These are phyloP conservation scores for Drosophila oshimai DNA, from an alignment of 1,140 invertebrate genomes.

Conservation along the genomic window DNA sequence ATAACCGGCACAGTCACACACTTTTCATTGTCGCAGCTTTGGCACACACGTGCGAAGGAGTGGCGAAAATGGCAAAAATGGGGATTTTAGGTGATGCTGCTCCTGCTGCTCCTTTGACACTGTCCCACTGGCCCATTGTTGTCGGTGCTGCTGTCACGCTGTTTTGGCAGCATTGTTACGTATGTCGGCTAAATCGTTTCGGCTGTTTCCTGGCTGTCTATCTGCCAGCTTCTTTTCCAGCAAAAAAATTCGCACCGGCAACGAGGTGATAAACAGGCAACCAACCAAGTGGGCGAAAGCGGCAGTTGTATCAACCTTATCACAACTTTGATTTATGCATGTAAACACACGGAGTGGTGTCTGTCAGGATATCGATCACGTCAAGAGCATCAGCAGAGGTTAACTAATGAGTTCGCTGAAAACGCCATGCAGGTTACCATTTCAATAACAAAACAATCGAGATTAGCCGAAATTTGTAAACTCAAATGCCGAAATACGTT, in stretches of 20 bases:
- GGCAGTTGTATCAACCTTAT: constrained; percentile 71
- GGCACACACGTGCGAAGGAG: constrained; percentile 64
- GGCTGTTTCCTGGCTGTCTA: constrained; percentile 31
- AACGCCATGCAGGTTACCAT: background rate
- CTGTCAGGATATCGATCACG: constrained; percentile 25
- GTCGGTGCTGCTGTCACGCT: constrained; percentile 60
- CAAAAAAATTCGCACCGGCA: constrained; percentile 39
- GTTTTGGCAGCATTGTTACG: constrained; percentile 75
- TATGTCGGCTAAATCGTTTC: constrained; percentile 51
- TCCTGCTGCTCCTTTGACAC: background rate
- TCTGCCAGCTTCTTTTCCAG: constrained; percentile 23
- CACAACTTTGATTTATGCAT: constrained; percentile 65
- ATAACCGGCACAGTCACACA: constrained; percentile 50
- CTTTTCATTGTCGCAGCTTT: constrained; percentile 68
- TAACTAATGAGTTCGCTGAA: constrained; percentile 37
- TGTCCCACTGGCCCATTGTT: constrained; percentile 28
- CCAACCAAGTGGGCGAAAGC: constrained; percentile 2
- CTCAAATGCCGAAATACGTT: background rate
- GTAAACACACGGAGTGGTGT: constrained; percentile 39
- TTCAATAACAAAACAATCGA: background rate
- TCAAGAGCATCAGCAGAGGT: background rate
- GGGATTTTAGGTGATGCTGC: constrained; percentile 34
- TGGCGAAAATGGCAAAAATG: constrained; percentile 32
- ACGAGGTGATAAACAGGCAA: constrained; percentile 64
- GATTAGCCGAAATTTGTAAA: background rate